Evolutionary conservation across 2,113 vertebrate species (phyloP).

Genomic region (Corapipo altera): DNA sequence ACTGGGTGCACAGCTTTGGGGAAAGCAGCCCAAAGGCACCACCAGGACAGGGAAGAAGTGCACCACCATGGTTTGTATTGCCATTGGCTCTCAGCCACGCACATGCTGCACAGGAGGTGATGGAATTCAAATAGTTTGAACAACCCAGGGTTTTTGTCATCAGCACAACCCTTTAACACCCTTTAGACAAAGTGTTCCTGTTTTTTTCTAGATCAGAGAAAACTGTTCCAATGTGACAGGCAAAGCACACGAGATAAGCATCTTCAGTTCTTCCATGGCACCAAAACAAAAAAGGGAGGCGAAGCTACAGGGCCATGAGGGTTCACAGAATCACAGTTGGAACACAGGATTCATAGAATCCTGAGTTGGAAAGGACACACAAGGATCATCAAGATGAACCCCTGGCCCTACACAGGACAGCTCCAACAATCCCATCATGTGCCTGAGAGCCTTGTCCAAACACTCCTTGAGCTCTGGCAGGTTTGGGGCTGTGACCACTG

Average conservation of each 20-base stretch:
- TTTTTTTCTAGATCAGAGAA: background rate
- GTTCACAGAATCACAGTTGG: background rate
- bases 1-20: background rate
- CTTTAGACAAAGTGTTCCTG: background rate
- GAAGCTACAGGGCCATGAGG: background rate
- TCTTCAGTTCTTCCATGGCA: background rate
- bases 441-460: background rate
- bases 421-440: background rate
- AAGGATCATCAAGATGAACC: background rate
- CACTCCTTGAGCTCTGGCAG: background rate
- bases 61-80: background rate
- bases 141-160: background rate
- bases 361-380: background rate
- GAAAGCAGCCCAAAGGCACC: background rate
- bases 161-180: background rate
- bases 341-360: background rate
- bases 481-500: accelerated
- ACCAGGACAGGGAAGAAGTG: background rate
- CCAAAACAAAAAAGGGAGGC: background rate
- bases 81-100: background rate
- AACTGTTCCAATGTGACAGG: background rate
- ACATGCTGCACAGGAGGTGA: background rate
- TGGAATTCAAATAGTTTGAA: background rate
- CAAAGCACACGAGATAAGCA: background rate
- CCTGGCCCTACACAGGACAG: background rate